phyloP scores from a whole-genome alignment of 2,797 vertebrate species.

The Philypnodon macrostomus region DNA sequence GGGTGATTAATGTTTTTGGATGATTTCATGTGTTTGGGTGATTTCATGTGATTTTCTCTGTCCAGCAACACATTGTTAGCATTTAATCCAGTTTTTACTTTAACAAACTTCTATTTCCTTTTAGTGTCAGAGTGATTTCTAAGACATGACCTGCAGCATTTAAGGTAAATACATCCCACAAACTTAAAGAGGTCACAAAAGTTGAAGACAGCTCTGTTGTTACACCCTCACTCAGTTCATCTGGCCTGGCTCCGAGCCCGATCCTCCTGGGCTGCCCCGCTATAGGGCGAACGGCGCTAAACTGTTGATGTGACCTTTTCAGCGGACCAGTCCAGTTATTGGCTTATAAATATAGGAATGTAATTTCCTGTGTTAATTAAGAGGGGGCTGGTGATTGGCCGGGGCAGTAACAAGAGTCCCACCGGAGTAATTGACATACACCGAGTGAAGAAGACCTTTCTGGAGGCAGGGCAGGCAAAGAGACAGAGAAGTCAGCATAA shows the following conservation, averaged over 20 bases:
- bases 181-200: slow-evolving; percentile 25
- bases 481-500: slow-evolving; percentile 5
- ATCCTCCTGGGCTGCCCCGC: slow-evolving; percentile 25
- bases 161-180: slow-evolving; percentile 17
- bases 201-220: slow-evolving; percentile 10
- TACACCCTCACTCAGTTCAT: slow-evolving; percentile 14
- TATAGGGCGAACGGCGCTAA: slow-evolving; percentile 43
- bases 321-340: slow-evolving; percentile 49
- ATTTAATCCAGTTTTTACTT: slow-evolving; percentile 25
- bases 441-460: slow-evolving; percentile 49
- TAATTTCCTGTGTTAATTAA: slow-evolving; percentile 69
- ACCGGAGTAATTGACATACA: slow-evolving; percentile 54
- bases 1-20: too few species aligned
- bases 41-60: slow-evolving; percentile 17
- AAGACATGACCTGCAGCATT: background rate
- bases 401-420: slow-evolving; percentile 54
- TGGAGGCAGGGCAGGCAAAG: slow-evolving; percentile 12
- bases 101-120: slow-evolving; percentile 10
- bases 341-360: slow-evolving; percentile 63
- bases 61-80: slow-evolving; percentile 13
- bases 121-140: slow-evolving; percentile 15
- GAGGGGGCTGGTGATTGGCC: slow-evolving; percentile 48
- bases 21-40: too few species aligned
- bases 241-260: slow-evolving; percentile 32
- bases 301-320: slow-evolving; percentile 70